Base-by-base conservation (phyloP, 1,140 invertebrate genomes). In the Polypedilum vanderplanki region DNA sequence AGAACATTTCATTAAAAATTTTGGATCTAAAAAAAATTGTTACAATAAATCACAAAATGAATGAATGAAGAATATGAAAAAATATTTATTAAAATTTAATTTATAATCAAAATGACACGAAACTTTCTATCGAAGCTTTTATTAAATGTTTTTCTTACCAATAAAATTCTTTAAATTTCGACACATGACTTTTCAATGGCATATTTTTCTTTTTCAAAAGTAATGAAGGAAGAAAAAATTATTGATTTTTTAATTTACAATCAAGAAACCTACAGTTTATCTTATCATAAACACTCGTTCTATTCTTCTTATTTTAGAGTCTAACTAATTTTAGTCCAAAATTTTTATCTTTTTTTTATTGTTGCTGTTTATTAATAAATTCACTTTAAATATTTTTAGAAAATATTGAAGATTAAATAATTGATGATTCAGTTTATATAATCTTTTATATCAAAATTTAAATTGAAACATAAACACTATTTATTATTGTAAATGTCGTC, bases 161-260 rank as follows among this genome's bases (percentile, higher is more conserved):
- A 57, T 74, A 74, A 74, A 41, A 17, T 24, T 74, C 40, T 20
- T 74, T 24, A 24, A 74, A 74, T 74, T 74, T 74, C 12, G 40
- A 17, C 18, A 74, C 17, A 46, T 41, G 74, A 40, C 12, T 46
- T 57, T 74, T 74, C 7, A 74, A 74, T 20, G 22, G n/a, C 74
- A 74, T 74, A 12, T 74, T 40, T 74, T 40, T 40, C 9, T 12
- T 8, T 73, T 20, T 73, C 33, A 40, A 74, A 74, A 74, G 33
- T 12, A 40, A 40, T 10, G 33, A 15, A 5, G 17, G 17, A 2
- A 70, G 2, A 73, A 73, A 33, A 24, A 40, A 40, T 24, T 73
- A n/a, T 40, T n/a, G 10, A 15, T 73, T 73, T 40, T 8, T 12
- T 10, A 73, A 33, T 3, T 33, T 33, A 33, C 24, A 33, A 33